Conservation (phyloP, 2,888 invertebrate genomes). For the Atethmia centrago region DNA sequence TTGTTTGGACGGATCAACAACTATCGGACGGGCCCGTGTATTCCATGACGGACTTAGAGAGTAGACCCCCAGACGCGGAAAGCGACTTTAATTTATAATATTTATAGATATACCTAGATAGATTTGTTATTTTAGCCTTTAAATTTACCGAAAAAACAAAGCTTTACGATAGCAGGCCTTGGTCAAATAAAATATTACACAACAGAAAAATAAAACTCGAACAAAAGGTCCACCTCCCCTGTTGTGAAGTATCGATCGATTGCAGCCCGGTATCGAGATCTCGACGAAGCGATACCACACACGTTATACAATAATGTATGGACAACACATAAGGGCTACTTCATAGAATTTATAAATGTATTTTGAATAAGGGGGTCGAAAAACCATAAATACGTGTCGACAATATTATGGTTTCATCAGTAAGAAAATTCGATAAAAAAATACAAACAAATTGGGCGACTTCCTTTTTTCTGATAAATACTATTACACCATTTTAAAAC, state of each 20-base stretch:
- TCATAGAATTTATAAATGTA: slow-evolving; percentile 14
- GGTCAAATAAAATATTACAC: neutral
- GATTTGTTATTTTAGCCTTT: neutral
- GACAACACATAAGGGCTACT: slow-evolving; percentile 55
- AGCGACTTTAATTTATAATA: neutral
- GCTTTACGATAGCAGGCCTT: neutral
- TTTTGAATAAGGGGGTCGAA: neutral
- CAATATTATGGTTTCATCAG: neutral
- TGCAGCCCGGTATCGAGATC: slow-evolving; percentile 72
- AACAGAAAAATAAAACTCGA: neutral
- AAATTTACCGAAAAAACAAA: neutral
- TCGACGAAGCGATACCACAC: slow-evolving; percentile 72
- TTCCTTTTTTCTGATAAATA: neutral
- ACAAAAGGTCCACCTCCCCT: slow-evolving; percentile 28
- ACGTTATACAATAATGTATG: slow-evolving; percentile 73
- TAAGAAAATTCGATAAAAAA: neutral
- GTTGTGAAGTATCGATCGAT: slow-evolving; percentile 64
- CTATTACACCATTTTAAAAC: neutral
- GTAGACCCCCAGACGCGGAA: neutral
- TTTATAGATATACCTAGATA: neutral
- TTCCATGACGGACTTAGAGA: too few species aligned
- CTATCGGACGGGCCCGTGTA: too few species aligned
- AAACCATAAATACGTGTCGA: neutral
- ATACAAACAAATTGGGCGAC: neutral
- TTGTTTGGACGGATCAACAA: too few species aligned